These are phyloP conservation scores for Pseudorhiza aurosa DNA, from an alignment of 30 jellyfish, hydroid and myxozoan genomes.

Conservation along the genomic window DNA sequence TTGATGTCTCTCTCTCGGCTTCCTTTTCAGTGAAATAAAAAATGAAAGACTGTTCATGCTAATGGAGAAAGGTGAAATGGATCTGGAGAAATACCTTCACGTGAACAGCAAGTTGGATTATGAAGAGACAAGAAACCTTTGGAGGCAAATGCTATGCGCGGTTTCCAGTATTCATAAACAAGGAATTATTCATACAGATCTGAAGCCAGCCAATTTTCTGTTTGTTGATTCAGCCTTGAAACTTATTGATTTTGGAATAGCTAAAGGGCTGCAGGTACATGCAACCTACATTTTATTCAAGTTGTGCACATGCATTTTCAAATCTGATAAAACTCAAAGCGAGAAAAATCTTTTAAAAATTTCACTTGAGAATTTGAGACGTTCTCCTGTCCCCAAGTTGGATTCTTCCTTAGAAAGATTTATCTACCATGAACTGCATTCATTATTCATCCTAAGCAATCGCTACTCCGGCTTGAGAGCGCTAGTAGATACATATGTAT, in stretches of 20 bases:
- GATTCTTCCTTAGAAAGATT: too few relatives aligned
- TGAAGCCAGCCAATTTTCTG: conserved; percentile 96
- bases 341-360: too few relatives aligned
- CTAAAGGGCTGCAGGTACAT: conserved; percentile 86
- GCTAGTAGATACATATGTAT: too few relatives aligned
- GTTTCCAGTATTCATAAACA: conserved; percentile 78
- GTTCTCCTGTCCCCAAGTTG: too few relatives aligned
- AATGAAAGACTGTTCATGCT: conserved; percentile 71
- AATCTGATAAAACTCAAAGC: too few relatives aligned
- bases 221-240: conserved; percentile 81
- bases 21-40: conserved; percentile 70
- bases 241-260: conserved; percentile 97
- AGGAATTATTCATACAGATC: conserved; percentile 91
- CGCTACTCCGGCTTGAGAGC: too few relatives aligned
- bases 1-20: too few relatives aligned
- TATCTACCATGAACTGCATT: too few relatives aligned
- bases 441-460: too few relatives aligned
- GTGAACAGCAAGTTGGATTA: conserved; percentile 35
- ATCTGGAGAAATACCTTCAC: conserved; percentile 64
- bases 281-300: too few relatives aligned
- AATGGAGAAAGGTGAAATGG: conserved; percentile 96
- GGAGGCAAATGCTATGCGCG: conserved; percentile 93
- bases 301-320: too few relatives aligned
- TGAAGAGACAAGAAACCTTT: conserved; percentile 40
- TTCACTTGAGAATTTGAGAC: too few relatives aligned